Evolutionary conservation across 2,113 vertebrate species (phyloP).

Genomic region (Mixornis gularis): DNA sequence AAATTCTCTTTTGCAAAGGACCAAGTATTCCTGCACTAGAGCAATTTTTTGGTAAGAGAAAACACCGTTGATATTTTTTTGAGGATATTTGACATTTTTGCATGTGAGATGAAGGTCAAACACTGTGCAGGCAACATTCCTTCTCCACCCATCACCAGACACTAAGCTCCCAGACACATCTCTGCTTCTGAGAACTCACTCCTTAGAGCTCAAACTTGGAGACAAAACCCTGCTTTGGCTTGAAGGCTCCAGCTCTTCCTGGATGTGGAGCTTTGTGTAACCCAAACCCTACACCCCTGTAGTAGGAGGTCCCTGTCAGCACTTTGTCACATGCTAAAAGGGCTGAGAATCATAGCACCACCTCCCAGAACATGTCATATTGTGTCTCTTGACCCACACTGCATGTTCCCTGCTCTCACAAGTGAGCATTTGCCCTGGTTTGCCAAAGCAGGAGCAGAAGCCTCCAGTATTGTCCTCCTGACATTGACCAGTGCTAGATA

Average conservation of each 20-base stretch:
- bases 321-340: not conserved
- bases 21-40: not conserved
- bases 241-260: not conserved
- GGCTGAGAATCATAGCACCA: not conserved
- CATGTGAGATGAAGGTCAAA: not conserved
- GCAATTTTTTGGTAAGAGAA: not conserved
- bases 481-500: not conserved
- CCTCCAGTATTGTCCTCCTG: not conserved
- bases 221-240: not conserved
- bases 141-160: not conserved
- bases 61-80: not conserved
- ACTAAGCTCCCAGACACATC: not conserved
- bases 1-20: not conserved
- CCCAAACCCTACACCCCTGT: not conserved
- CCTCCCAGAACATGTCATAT: not conserved
- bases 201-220: not conserved
- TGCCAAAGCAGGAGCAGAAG: not conserved
- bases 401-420: accelerated
- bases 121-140: not conserved
- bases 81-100: not conserved
- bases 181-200: not conserved
- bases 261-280: accelerated
- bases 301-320: not conserved
- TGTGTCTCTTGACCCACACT: not conserved
- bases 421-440: not conserved